Evolutionary conservation across 2,113 vertebrate genomes (phyloP).

Genomic region (Megaleporinus macrocephalus): DNA sequence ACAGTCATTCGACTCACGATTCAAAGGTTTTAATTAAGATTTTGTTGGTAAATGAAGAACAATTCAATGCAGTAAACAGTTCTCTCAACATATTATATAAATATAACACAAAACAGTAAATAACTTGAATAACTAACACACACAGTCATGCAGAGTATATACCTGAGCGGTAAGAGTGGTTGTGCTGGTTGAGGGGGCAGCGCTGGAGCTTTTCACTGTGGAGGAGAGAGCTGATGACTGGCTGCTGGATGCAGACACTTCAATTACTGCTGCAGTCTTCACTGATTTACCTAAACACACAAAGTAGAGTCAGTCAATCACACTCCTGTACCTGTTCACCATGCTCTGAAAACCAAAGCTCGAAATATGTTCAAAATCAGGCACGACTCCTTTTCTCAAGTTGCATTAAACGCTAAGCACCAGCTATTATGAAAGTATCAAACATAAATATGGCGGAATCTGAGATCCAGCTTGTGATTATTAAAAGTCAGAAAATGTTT

Average conservation of each 20-base stretch:
- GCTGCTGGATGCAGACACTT: conserved; percentile 28
- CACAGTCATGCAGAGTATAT: background rate
- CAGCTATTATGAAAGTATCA: no score
- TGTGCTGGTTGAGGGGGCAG: conserved; percentile 50
- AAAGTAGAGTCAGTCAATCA: background rate
- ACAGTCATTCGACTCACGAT: no score
- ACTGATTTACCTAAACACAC: conserved; percentile 46
- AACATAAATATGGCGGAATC: no score
- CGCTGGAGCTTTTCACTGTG: conserved; percentile 69
- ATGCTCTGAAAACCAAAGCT: background rate
- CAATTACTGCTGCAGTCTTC: conserved; percentile 38
- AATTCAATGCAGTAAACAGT: no score
- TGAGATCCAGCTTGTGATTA: no score
- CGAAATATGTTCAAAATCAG: background rate
- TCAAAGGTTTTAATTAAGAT: no score
- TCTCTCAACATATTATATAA: no score
- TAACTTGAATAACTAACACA: background rate
- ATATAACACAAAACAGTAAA: background rate
- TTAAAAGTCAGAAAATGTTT: no score
- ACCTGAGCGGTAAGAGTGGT: conserved; percentile 28
- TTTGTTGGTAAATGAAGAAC: no score
- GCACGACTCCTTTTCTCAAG: no score
- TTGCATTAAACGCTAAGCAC: no score
- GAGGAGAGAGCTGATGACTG: conserved; percentile 33
- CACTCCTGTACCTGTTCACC: background rate